Conservation (phyloP, 2,888 invertebrate species). For the Drosophila conformis region DNA sequence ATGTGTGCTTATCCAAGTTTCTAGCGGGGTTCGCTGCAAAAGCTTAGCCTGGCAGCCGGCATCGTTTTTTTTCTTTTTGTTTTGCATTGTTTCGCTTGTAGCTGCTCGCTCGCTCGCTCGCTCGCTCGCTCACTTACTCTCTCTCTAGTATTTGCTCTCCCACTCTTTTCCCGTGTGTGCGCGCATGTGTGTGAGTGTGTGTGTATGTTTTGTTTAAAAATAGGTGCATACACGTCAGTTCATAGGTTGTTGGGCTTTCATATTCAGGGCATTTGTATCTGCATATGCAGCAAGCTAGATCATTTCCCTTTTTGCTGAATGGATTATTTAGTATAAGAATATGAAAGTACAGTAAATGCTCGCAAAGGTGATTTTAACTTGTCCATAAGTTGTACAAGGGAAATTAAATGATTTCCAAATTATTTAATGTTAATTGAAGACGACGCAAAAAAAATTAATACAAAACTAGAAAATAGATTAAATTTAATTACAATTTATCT, state of each 20-base stretch:
- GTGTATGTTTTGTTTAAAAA: constrained; percentile 32
- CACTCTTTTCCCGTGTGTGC: constrained; percentile 3
- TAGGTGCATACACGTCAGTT: constrained; percentile 30
- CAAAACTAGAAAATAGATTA: not conserved
- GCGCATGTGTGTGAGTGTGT: constrained; percentile 10
- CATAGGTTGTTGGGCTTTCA: constrained; percentile 25
- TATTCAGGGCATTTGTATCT: constrained; percentile 11
- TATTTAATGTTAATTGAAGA: not conserved
- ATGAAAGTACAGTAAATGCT: not conserved
- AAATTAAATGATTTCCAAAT: not conserved
- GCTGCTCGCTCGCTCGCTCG: constrained; percentile 22
- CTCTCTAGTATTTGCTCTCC: constrained; percentile 8
- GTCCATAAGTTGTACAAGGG: too few species aligned
- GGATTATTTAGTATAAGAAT: not conserved
- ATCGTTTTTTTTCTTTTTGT: constrained; percentile 38
- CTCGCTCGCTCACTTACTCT: constrained; percentile 1
- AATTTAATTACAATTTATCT: not conserved
- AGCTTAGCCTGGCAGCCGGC: constrained; percentile 32
- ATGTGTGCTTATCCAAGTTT: constrained; percentile 13
- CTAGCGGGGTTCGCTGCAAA: constrained; percentile 16
- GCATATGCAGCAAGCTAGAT: not conserved
- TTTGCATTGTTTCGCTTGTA: constrained; percentile 20
- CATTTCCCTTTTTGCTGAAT: not conserved
- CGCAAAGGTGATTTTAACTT: not conserved
- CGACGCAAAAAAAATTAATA: not conserved